Evolutionary conservation across 2,888 invertebrate species (phyloP), one percentile per base, ranked within the genome.

Genomic region (Trachelus stipa): DNA sequence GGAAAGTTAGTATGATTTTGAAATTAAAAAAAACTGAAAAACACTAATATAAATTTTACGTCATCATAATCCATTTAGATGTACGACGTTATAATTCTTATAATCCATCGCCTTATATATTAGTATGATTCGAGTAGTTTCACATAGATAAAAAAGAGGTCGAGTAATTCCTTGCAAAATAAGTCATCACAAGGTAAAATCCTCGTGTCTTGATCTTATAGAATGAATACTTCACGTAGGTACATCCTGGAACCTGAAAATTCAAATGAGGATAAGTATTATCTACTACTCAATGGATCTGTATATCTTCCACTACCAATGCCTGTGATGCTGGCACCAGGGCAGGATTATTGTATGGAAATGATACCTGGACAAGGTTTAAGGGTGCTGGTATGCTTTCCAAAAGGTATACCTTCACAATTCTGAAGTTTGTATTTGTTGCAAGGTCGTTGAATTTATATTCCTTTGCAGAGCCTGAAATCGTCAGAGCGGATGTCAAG

Each of bases 321-420:
- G 34, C 92, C 93, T 0, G 88, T 88, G n/a, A 89, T 94, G 85
- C 88, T 94, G 69, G 91, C 91, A 12, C 93, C 93, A 1, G 92
- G 92, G 76, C 76, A 84, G 15, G 93, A 94, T 82, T 95, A 93
- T 87, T 95, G 94, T 85, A 93, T 94, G 93, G 94, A 95, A 86
- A 90, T 93, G 0, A 93, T 94, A 83, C 92, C 92, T 69, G 92
- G 92, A 15, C 92, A 92, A 31, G 93, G 93, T 6, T 84, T 94
- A 68, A 81, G 81, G 76, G 93, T 93, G 0, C 90, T 94, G 80
- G 92, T 94, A 11, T 95, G 94, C 85, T 90, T 91, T 77, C 83
- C 85, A 15, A 83, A 88, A 85, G 88, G 91, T 91, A 77, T 31
- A 80, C 73, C 30, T 30, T 69, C 6, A 15, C 40, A 6, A 6